A percentile compares a stretch with the other conserved stretches of the same genome.
These are phyloP conservation scores for Lipophrys pholis DNA, from an alignment of 2,113 vertebrate species.

Conservation along the genomic window DNA sequence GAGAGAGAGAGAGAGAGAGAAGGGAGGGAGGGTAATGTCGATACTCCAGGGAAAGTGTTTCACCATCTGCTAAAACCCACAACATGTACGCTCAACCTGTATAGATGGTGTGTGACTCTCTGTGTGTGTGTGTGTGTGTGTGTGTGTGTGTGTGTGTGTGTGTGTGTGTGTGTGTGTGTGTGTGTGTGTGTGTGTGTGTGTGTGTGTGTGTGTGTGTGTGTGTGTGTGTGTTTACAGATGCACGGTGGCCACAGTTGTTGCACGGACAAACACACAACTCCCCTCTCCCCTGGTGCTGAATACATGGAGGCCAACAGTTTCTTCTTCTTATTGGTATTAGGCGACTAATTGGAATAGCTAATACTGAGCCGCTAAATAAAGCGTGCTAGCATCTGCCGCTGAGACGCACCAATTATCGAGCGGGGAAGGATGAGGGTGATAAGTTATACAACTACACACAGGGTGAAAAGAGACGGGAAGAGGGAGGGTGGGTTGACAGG, in stretches of 20 bases:
- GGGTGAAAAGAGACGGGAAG: constrained; percentile 16
- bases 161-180: not conserved
- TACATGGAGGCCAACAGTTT: constrained; percentile 46
- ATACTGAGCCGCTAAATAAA: constrained; percentile 71
- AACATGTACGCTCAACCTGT: constrained; percentile 60
- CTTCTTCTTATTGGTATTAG: constrained; percentile 60
- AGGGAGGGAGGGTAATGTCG: constrained; percentile 50
- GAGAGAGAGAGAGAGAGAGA: constrained; percentile 21
- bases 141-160: not conserved
- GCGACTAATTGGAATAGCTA: constrained; percentile 65
- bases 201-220: constrained; percentile 9
- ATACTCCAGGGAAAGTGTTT: constrained; percentile 79
- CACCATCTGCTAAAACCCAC: constrained; percentile 82
- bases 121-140: too few relatives aligned
- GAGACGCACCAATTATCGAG: constrained; percentile 73
- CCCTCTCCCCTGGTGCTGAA: constrained; percentile 30
- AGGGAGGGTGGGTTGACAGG: constrained; percentile 52
- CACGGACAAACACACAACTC: constrained; percentile 45
- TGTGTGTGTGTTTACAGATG: not conserved
- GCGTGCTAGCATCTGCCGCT: constrained; percentile 64
- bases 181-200: too few relatives aligned
- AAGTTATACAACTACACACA: constrained; percentile 72
- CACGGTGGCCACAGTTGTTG: constrained; percentile 46
- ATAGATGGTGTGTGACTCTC: constrained; percentile 27
- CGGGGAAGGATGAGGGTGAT: constrained; percentile 64